A percentile compares a stretch with the other conserved stretches of the same genome.
These are phyloP conservation scores for Globia sparganii DNA, from an alignment of 2,888 invertebrate genomes.

Conservation along the genomic window DNA sequence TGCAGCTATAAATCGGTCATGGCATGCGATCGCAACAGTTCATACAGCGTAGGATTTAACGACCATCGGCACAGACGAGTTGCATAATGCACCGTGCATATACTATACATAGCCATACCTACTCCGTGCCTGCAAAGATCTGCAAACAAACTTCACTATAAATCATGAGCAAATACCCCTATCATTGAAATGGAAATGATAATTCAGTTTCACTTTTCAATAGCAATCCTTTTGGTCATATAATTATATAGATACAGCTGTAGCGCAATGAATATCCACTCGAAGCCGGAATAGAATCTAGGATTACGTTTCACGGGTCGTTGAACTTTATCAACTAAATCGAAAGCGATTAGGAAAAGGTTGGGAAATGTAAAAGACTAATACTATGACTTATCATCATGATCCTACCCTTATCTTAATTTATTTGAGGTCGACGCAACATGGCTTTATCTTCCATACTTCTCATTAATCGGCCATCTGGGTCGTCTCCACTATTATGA, in stretches of 20 bases:
- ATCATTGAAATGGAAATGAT: conserved; percentile 52
- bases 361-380: conserved; percentile 57
- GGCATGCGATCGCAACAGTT: conserved; percentile 73
- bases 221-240: conserved; percentile 35
- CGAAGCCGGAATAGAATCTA: conserved; percentile 54
- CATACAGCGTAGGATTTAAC: conserved; percentile 73
- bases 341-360: conserved; percentile 64
- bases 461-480: background rate
- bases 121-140: conserved; percentile 18
- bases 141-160: conserved; percentile 39
- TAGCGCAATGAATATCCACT: conserved; percentile 51
- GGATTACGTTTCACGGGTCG: conserved; percentile 61
- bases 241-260: conserved; percentile 47
- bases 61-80: conserved; percentile 56
- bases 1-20: conserved; percentile 78
- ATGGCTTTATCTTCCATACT: background rate
- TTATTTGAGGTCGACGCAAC: background rate
- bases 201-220: conserved; percentile 58
- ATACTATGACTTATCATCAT: background rate
- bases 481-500: background rate
- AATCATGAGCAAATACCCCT: conserved; percentile 47
- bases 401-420: background rate
- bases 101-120: conserved; percentile 27
- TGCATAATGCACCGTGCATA: conserved; percentile 63
- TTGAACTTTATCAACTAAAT: conserved; percentile 61